A percentile compares a stretch with the other conserved stretches of the same genome.
phyloP scores from a whole-genome alignment of 2,797 vertebrate species.

The Rhinoraja longicauda region DNA sequence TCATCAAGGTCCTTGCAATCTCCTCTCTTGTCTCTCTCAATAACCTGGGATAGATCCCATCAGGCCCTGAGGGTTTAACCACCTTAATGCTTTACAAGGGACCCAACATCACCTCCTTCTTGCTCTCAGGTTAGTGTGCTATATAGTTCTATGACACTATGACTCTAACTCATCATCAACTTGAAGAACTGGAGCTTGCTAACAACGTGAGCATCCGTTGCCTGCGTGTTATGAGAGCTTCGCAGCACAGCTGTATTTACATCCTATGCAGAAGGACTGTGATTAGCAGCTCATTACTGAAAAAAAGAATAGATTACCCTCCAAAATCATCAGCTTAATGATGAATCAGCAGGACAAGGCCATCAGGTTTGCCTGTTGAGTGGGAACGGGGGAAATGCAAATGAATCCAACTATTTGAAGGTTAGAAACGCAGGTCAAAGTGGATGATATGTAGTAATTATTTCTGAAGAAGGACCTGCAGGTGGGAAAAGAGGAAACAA shows the following conservation, averaged over 20 bases:
- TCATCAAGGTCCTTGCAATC: no score
- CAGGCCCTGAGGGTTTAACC: no score
- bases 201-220: background rate
- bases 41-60: no score
- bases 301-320: background rate
- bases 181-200: background rate
- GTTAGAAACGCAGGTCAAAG: background rate
- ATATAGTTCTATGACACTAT: no score
- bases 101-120: no score
- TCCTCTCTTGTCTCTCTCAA: no score
- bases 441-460: background rate
- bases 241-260: constrained; percentile 24
- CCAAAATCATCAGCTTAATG: background rate
- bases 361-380: background rate
- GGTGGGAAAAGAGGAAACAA: background rate
- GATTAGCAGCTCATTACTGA: constrained; percentile 26
- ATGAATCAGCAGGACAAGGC: constrained; percentile 2
- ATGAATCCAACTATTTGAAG: background rate
- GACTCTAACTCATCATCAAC: background rate
- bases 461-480: background rate
- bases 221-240: background rate
- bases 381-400: background rate
- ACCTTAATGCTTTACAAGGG: no score
- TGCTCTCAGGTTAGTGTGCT: no score
- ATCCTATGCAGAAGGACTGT: background rate